Conservation (phyloP, 1,140 invertebrate species). For the Drosophila parabipectinata region DNA sequence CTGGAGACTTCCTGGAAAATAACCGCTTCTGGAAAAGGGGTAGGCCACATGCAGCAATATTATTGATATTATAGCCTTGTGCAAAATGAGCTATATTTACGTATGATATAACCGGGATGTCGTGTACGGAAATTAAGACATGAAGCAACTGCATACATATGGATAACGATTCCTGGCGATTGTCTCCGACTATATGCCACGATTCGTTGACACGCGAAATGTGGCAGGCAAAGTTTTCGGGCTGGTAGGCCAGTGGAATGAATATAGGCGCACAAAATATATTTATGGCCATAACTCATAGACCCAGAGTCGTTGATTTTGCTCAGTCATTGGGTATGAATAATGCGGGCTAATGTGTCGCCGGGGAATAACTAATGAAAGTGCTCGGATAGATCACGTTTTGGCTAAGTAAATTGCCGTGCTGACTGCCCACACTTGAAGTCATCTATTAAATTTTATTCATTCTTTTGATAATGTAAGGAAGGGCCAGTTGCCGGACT, state of each 20-base stretch:
- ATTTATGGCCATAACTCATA: constrained; percentile 36
- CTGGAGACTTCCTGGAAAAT: constrained; percentile 23
- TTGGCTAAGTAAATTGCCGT: constrained; percentile 15
- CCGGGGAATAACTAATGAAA: constrained; percentile 49
- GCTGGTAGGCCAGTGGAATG: constrained; percentile 16
- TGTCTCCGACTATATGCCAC: constrained; percentile 10
- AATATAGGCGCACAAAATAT: constrained; percentile 21
- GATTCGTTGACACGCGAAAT: constrained; percentile 31
- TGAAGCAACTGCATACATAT: constrained; percentile 19
- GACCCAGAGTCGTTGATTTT: constrained; percentile 29
- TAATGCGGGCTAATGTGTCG: constrained; percentile 45
- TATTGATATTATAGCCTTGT: constrained; percentile 40
- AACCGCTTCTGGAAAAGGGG: constrained; percentile 20
- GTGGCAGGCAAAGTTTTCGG: neutral
- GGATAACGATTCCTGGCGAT: constrained; percentile 12
- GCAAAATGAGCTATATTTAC: constrained; percentile 26
- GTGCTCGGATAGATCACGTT: constrained; percentile 41
- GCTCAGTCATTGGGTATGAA: constrained; percentile 37
- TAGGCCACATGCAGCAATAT: constrained; percentile 28
- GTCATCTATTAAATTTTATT: constrained; percentile 22
- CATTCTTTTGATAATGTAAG: neutral
- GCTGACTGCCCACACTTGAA: constrained; percentile 6
- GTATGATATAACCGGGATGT: constrained; percentile 38
- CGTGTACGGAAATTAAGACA: constrained; percentile 35
- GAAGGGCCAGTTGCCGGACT: neutral